Percentiles rank a stretch among this genome's conserved stretches.
Evolutionary conservation across 2,113 vertebrate species (phyloP).

Genomic region (Anhinga anhinga): DNA sequence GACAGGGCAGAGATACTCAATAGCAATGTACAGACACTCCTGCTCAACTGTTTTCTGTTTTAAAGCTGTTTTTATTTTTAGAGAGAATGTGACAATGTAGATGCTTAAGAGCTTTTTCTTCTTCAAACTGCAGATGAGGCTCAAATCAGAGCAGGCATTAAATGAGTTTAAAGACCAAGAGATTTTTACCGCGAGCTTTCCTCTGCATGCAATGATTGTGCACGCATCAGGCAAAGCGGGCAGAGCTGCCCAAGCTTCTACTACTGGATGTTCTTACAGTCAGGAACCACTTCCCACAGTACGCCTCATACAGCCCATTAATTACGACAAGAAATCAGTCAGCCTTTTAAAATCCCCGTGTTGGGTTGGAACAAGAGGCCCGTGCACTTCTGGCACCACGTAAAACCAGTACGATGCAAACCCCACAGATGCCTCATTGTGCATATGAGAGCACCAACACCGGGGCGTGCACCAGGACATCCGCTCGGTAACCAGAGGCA

Average conservation of each 20-base stretch:
- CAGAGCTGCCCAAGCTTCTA: background rate
- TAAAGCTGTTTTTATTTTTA: background rate
- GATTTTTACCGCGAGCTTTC: background rate
- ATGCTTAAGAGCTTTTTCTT: background rate
- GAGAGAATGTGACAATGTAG: background rate
- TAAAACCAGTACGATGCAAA: accelerated
- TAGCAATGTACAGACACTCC: background rate
- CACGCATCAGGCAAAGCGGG: accelerated
- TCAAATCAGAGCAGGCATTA: background rate
- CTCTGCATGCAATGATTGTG: background rate
- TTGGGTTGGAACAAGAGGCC: background rate
- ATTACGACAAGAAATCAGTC: background rate
- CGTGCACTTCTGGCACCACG: background rate
- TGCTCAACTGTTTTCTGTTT: background rate
- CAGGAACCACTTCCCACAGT: background rate
- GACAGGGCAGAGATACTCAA: background rate
- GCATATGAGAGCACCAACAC: accelerated
- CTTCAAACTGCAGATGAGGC: background rate
- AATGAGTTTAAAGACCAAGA: background rate
- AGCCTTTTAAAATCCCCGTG: accelerated
- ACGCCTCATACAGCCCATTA: background rate
- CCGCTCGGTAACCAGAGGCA: background rate
- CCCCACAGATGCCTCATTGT: accelerated
- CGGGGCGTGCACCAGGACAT: background rate
- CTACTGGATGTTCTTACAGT: accelerated